Percentiles rank a stretch among this genome's conserved stretches.
phyloP scores from a whole-genome alignment of 2,797 vertebrate species.

The Molossus alvarezi region DNA sequence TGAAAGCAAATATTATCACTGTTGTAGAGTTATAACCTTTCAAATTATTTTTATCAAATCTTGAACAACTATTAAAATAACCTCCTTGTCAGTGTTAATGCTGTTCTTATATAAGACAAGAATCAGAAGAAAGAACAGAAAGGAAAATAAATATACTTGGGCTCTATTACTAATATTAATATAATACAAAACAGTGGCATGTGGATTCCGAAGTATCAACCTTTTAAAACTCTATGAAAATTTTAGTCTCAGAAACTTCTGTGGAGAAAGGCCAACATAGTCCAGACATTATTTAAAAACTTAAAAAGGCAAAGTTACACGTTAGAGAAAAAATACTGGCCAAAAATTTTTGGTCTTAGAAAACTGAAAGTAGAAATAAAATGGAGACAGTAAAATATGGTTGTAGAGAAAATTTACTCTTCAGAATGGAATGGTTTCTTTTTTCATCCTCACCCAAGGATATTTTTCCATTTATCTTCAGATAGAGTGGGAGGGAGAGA shows the following conservation, averaged over 20 bases:
- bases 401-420: not conserved
- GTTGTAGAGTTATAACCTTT: not conserved
- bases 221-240: conserved; percentile 31
- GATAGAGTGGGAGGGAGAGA: no score
- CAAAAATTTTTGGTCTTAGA: not conserved
- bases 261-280: not conserved
- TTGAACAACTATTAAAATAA: conserved; percentile 34
- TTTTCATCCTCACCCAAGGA: no score
- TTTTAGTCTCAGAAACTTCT: not conserved
- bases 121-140: not conserved
- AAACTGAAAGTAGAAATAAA: conserved; percentile 41
- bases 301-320: not conserved
- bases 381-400: not conserved
- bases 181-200: conserved; percentile 1
- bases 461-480: no score
- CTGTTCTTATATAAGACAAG: not conserved
- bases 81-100: not conserved
- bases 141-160: conserved; percentile 43
- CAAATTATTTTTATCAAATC: conserved; percentile 51
- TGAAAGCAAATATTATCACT: not conserved
- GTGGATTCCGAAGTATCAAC: not conserved
- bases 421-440: no score
- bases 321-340: not conserved
- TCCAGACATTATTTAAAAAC: not conserved
- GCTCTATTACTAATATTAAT: not conserved